These are phyloP conservation scores for Alectoris magna DNA, from an alignment of 2,797 vertebrate genomes.

Conservation along the genomic window DNA sequence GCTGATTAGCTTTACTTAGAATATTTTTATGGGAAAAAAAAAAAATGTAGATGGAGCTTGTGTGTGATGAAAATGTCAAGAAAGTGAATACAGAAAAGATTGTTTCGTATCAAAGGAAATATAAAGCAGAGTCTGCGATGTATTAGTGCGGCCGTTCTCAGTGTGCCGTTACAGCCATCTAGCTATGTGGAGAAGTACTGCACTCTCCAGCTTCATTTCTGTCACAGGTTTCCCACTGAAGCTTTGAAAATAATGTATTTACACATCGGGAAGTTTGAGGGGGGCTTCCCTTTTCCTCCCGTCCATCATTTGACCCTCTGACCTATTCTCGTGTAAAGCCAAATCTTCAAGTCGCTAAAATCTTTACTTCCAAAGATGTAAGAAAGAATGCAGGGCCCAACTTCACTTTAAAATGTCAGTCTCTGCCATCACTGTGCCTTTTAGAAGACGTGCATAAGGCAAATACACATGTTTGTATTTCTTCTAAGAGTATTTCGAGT, in stretches of 20 bases:
- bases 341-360: not conserved
- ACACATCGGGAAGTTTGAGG: not conserved
- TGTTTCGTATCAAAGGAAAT: slow-evolving; percentile 24
- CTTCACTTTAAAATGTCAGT: not conserved
- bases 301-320: not conserved
- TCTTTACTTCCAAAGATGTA: not conserved
- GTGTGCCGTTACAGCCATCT: slow-evolving; percentile 67
- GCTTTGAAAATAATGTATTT: not conserved
- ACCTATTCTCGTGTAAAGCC: not conserved
- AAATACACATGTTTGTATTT: not conserved
- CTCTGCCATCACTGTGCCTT: not conserved
- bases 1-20: not conserved
- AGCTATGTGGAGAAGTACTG: not conserved
- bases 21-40: not conserved
- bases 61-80: slow-evolving; percentile 34
- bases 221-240: not conserved
- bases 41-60: not conserved
- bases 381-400: not conserved
- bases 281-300: not conserved
- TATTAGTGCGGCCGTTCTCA: not conserved
- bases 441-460: not conserved
- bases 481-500: not conserved
- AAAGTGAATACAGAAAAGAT: slow-evolving; percentile 14
- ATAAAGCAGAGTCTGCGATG: not conserved
- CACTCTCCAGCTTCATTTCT: not conserved